Base-by-base conservation (phyloP, 1,140 invertebrate genomes). In the Hirudo medicinalis region DNA sequence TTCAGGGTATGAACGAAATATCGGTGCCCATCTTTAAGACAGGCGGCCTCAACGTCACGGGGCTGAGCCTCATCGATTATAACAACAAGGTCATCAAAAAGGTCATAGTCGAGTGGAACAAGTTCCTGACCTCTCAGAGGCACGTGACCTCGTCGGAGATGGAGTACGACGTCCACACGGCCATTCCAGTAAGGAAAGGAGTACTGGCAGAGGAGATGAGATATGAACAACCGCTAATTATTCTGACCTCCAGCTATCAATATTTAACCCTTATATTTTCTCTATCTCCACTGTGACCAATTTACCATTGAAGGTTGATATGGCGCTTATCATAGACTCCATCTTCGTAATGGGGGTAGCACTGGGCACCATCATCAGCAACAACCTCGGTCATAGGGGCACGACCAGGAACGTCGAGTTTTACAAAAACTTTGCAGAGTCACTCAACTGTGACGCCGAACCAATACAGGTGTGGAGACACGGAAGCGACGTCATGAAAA, bases 41-140 rank as follows among this genome's bases (percentile, higher is more conserved):
- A 3, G 92, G 92, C 27, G 92, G 92, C 72, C 89, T 97, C 78
- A 97, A 97, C 83, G 91, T 97, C 75, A 97, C 93, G 1, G 94
- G 93, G 36, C 97, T 96, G 82, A 87, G 91, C 73, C 89, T 96
- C 76, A 86, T 95, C n/a, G 90, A 95, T 81, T 86, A 63, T 11
- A 32, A 22, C 22, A 63, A 63, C 22, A 63, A 63, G 57, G 43
- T 49, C 43, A 49, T 49, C 43, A 49, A 49, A 49, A 49, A 49
- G 43, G 43, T 49, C 43, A 49, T 49, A 49, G 15, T 49, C 13
- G 43, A 49, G 43, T 49, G 43, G 43, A 49, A 49, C 43, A 49
- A 49, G 43, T 49, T 49, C 43, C 13, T 49, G 43, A 13, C 43
- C 15, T 15, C 43, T 17, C 43, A 49, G 43, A 49, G 43, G 15